Evolutionary conservation across 2,797 vertebrate species (phyloP).

Genomic region (Rhabdophis nuchalis): DNA sequence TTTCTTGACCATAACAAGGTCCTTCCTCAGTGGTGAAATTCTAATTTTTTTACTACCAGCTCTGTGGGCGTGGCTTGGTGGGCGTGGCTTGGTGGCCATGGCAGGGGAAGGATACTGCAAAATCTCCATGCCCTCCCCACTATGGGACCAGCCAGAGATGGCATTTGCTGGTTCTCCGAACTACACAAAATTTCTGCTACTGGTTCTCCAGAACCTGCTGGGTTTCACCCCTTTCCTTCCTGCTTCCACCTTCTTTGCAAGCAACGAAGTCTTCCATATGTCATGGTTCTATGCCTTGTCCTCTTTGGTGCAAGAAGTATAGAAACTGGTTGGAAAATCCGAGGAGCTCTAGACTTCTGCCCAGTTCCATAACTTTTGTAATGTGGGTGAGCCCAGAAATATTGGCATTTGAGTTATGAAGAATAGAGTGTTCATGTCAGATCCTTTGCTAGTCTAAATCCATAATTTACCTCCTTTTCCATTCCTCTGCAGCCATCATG

Average conservation of each 20-base stretch:
- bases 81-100: too few relatives aligned
- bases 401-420: not conserved
- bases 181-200: too few relatives aligned
- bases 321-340: not conserved
- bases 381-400: not conserved
- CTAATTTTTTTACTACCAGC: too few relatives aligned
- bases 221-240: too few relatives aligned
- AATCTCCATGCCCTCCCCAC: too few relatives aligned
- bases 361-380: not conserved
- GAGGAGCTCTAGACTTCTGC: not conserved
- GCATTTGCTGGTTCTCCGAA: too few relatives aligned
- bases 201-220: too few relatives aligned
- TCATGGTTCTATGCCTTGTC: not conserved
- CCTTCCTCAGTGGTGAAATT: too few relatives aligned
- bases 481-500: conserved; percentile 82
- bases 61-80: too few relatives aligned
- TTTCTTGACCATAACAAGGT: not conserved
- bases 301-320: not conserved
- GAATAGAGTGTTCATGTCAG: not conserved
- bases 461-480: not conserved
- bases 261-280: not conserved
- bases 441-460: too few relatives aligned
- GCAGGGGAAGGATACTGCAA: too few relatives aligned
- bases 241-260: not conserved
- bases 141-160: too few relatives aligned